These are phyloP conservation scores for Spea hammondii DNA, from an alignment of 2,797 vertebrate species.

Conservation along the genomic window DNA sequence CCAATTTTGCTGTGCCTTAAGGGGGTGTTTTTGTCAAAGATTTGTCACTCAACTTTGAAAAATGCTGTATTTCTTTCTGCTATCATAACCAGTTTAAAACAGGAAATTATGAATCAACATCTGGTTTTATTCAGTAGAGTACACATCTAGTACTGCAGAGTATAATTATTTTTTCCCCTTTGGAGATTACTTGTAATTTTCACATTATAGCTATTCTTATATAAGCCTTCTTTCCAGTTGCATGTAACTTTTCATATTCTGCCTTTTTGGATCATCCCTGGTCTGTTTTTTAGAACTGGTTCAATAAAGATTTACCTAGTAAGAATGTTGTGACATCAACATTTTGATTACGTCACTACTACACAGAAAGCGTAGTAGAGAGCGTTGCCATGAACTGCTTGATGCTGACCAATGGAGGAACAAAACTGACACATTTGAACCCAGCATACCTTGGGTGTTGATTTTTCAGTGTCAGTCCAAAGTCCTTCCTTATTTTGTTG, in stretches of 20 bases:
- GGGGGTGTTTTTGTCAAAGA: slow-evolving; percentile 39
- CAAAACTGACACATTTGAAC: neutral
- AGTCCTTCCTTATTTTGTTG: neutral
- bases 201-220: slow-evolving; percentile 21
- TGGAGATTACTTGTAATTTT: slow-evolving; percentile 29
- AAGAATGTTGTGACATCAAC: too few species aligned
- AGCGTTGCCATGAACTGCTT: too few species aligned
- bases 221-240: slow-evolving; percentile 10
- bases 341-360: too few species aligned
- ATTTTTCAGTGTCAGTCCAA: too few species aligned
- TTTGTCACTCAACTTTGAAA: slow-evolving; percentile 32
- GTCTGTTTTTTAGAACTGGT: neutral
- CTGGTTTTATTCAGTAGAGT: slow-evolving; percentile 41
- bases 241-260: neutral
- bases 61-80: slow-evolving; percentile 42
- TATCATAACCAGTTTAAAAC: slow-evolving; percentile 50
- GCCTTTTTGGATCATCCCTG: neutral
- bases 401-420: neutral
- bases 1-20: slow-evolving; percentile 35
- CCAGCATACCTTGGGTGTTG: too few species aligned
- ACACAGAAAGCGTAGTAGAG: too few species aligned
- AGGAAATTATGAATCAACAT: slow-evolving; percentile 40
- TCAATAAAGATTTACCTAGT: too few species aligned
- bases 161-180: slow-evolving; percentile 5
- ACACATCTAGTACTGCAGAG: slow-evolving; percentile 12